Conservation (phyloP, 1,140 invertebrate genomes). For the Littorina saxatilis region DNA sequence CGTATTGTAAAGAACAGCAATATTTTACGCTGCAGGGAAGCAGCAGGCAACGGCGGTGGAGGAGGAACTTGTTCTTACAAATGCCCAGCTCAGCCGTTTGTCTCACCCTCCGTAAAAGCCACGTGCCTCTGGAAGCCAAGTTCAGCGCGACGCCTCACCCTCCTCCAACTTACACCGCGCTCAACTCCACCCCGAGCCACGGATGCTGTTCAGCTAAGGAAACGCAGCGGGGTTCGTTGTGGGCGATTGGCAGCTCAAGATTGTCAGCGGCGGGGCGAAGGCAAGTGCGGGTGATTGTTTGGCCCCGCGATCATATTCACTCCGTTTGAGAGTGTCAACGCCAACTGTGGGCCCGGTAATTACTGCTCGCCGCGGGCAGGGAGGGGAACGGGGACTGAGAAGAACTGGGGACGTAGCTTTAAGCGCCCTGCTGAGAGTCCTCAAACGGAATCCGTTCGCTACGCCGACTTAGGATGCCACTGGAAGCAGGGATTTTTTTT, state of each 20-base stretch:
- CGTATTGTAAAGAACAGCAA: neutral
- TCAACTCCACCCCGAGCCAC: neutral
- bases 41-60: too few relatives aligned
- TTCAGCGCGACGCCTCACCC: neutral
- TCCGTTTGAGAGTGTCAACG: slow-evolving; percentile 14
- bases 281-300: slow-evolving; percentile 11
- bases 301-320: slow-evolving; percentile 5
- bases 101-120: neutral
- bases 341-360: slow-evolving; percentile 17
- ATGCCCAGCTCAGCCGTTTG: neutral
- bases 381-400: neutral
- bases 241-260: slow-evolving; percentile 9
- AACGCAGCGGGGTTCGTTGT: neutral
- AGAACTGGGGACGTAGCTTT: neutral
- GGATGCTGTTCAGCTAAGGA: too few relatives aligned
- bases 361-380: neutral
- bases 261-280: neutral
- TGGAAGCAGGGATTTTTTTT: too few relatives aligned
- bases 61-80: neutral
- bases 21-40: too few relatives aligned
- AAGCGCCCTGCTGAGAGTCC: neutral
- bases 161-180: neutral
- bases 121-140: neutral
- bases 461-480: too few relatives aligned
- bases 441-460: neutral